Base-by-base conservation (phyloP, 2,113 vertebrate genomes). In the pig (Sus scrofa) region DNA sequence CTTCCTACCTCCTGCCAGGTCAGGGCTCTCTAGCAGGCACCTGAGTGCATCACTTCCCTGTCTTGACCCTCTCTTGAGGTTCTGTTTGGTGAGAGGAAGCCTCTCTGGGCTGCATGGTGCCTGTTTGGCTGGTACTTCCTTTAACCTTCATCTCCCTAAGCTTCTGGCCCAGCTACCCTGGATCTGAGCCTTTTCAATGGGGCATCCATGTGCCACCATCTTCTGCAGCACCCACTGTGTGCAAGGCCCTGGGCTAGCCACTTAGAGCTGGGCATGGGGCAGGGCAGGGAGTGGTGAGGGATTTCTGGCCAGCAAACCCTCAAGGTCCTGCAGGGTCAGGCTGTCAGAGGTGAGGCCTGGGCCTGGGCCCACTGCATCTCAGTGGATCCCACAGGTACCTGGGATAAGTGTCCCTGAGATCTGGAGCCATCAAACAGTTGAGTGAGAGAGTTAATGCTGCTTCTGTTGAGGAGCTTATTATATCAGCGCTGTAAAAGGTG, bases 1-100 rank as follows among this genome's bases (percentile, higher is more conserved):
- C 37, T 62, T 74, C 65, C 75, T 62, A 54, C 16, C 37, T 68
- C 50, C 52, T 37, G 15, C 65, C 62, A 78, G 52, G n/a, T 34
- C 30, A 56, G 73, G 56, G 83, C 1, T 5, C 30, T 32, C 34
- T 39, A 75, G 39, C 52, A 86, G 79, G 63, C 0, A 0, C 78
- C 77, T n/a, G 2, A 8, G 7, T 62, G n/a, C 32, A 7, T 0
- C 26, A 7, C 16, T 18, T 54, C 7, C 3, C 26, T 1, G 3
- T 44, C 56, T 68, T 26, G 24, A 50, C 34, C 11, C 39, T 79
- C 39, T 86, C 91, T 44, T 12, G 15, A 75, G 73, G 34, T 12
- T 74, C 75, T n/a, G 54, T 65, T 60, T 6, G 0, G 75, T 26
- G 44, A 60, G 20, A 91, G 19, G 50, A 62, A 34, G 19, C 8